Base-by-base conservation (phyloP, 2,113 vertebrate species). In the Protomyctophum bolini region DNA sequence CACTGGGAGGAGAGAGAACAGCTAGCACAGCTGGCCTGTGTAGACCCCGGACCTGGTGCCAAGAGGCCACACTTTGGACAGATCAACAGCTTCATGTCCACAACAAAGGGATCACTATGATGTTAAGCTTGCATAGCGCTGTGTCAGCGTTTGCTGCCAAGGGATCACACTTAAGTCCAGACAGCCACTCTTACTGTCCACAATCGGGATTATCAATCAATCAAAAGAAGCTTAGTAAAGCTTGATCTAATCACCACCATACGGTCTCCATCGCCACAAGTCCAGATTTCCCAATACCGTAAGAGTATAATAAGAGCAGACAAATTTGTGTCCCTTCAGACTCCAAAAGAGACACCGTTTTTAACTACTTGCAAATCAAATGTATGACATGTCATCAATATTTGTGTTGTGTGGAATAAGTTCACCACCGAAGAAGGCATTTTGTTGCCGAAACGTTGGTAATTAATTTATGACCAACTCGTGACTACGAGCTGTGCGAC, bases 101-200 rank as follows among this genome's bases (percentile, higher is more conserved):
- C 85, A 79, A 85, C 79, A 88, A 88, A 68, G 52, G 74, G 81
- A 88, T 85, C 79, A 77, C 75, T 11, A 65, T 78, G 63, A 73
- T 63, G 52, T 79, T 86, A 77, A 79, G 72, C 84, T 82, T 48
- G 76, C 76, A 83, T 66, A 68, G 61, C 57, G 78, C 58, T 66
- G 74, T 28, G 63, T 52, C 66, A 15, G 58, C 1, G 41, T 29
- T 29, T 63, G 62, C 76, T 87, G 81, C 85, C 83, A 88, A 72
- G 77, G 77, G 72, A 87, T 87, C 77, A 58, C 51, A 1, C 70
- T 86, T 82, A 85, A 87, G 75, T 75, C 61, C 63, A 0, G 61
- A 73, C 70, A 80, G 77, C 71, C 73, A 66, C 75, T 74, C 70
- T 76, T 10, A 49, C 75, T 60, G 72, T 88, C 85, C 76, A 79